Conservation (phyloP, 2,797 vertebrate genomes). For the Lycodopsis pacificus region DNA sequence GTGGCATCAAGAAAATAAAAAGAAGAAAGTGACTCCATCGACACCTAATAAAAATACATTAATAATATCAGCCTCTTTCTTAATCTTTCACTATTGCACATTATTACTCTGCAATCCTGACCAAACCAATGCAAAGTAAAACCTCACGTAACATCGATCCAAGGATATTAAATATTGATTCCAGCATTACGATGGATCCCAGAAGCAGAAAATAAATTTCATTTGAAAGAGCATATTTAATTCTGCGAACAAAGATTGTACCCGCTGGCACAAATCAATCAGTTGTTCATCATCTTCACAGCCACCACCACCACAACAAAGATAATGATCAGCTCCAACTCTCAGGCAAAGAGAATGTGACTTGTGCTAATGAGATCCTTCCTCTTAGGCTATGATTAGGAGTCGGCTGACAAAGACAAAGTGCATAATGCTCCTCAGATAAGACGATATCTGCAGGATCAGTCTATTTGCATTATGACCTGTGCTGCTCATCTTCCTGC, state of each 20-base stretch:
- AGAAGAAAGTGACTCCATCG: slow-evolving; percentile 13
- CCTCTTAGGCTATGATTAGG: slow-evolving; percentile 64
- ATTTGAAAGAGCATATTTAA: slow-evolving; percentile 79
- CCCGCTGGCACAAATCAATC: slow-evolving; percentile 79
- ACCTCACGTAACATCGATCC: slow-evolving; percentile 73
- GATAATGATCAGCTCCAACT: slow-evolving; percentile 66
- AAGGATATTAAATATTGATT: slow-evolving; percentile 86
- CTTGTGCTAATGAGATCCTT: slow-evolving; percentile 68
- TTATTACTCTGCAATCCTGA: slow-evolving; percentile 60
- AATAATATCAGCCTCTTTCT: slow-evolving; percentile 29
- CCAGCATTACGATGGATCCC: slow-evolving; percentile 71
- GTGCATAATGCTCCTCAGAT: slow-evolving; percentile 49
- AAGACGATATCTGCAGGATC: slow-evolving; percentile 51
- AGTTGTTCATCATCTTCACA: slow-evolving; percentile 71
- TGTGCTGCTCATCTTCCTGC: slow-evolving; percentile 26
- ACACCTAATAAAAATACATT: slow-evolving; percentile 7
- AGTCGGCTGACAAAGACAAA: slow-evolving; percentile 60
- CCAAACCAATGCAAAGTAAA: slow-evolving; percentile 69
- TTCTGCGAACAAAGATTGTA: slow-evolving; percentile 70
- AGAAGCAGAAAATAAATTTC: slow-evolving; percentile 74
- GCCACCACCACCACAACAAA: slow-evolving; percentile 41
- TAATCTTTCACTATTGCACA: slow-evolving; percentile 49
- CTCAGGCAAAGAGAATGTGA: slow-evolving; percentile 54
- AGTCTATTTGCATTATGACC: slow-evolving; percentile 45
- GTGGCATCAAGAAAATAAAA: slow-evolving; percentile 18